Evolutionary conservation across 2,888 invertebrate genomes (phyloP).

Genomic region (Cordilura impudica): DNA sequence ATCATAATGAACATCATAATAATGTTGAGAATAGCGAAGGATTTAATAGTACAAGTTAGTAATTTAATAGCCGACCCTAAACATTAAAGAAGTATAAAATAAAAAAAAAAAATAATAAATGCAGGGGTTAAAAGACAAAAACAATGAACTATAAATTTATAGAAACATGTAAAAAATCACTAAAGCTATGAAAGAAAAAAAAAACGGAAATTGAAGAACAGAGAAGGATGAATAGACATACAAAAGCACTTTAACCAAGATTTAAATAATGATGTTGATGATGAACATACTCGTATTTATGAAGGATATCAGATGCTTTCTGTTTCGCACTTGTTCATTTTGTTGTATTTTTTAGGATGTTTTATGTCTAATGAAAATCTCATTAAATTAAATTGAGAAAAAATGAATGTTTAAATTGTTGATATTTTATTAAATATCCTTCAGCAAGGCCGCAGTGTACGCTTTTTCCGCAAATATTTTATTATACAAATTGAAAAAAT

Average conservation of each 20-base stretch:
- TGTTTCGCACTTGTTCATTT: not conserved
- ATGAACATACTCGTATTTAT: conserved; percentile 27
- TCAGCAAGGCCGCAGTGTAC: not conserved
- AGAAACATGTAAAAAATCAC: conserved; percentile 21
- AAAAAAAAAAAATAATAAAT: not conserved
- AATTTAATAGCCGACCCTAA: conserved; percentile 28
- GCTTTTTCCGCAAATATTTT: too few species aligned
- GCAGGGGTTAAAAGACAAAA: conserved; percentile 40
- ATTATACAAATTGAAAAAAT: too few species aligned
- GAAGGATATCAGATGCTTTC: conserved; percentile 18
- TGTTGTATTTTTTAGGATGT: not conserved
- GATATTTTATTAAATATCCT: not conserved
- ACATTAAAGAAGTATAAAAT: not conserved
- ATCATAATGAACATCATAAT: not conserved
- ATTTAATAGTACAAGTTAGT: not conserved
- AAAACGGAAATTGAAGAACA: conserved; percentile 35
- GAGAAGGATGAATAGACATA: conserved; percentile 37
- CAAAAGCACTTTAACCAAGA: conserved; percentile 26
- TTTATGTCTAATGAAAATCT: conserved; percentile 7
- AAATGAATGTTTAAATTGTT: conserved; percentile 1
- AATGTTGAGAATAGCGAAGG: not conserved
- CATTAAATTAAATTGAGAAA: conserved; percentile 2
- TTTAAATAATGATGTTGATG: conserved; percentile 25
- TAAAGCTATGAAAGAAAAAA: not conserved
- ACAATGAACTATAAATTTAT: conserved; percentile 44